Evolutionary conservation across 2,797 vertebrate genomes (phyloP).

Genomic region (Lerista edwardsae): DNA sequence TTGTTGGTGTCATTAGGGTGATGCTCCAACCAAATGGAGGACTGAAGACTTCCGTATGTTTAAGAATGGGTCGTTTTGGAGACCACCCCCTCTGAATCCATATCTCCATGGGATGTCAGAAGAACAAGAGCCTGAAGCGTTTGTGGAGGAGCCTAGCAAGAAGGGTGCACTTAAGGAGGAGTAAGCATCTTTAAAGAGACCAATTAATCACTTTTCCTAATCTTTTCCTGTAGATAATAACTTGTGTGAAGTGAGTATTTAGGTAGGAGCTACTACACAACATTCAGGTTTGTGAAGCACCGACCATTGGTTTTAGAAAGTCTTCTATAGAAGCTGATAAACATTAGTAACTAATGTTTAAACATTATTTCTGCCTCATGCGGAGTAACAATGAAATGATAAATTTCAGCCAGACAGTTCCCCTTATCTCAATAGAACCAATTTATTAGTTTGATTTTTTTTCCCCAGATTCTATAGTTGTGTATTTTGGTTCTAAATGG

Average conservation of each 20-base stretch:
- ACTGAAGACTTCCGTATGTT: constrained; percentile 98
- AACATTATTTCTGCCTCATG: not conserved
- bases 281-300: not conserved
- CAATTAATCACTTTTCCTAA: not conserved
- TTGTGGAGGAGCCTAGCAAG: constrained; percentile 90
- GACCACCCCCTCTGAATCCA: constrained; percentile 94
- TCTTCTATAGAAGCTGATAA: not conserved
- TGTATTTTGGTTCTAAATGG: not conserved
- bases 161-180: constrained; percentile 97
- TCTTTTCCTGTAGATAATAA: not conserved
- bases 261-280: not conserved
- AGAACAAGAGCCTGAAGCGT: constrained; percentile 90
- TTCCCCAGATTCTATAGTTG: constrained; percentile 9
- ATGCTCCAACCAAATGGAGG: constrained; percentile 94
- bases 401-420: not conserved
- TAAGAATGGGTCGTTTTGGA: constrained; percentile 97
- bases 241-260: not conserved
- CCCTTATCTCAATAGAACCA: not conserved
- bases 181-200: constrained; percentile 77
- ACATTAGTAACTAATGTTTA: not conserved
- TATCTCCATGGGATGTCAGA: constrained; percentile 95
- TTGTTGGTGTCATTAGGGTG: constrained; percentile 80
- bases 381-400: not conserved
- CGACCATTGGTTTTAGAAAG: not conserved
- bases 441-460: not conserved